phyloP scores from a whole-genome alignment of 1,140 invertebrate species.

The Coenobita brevimanus region DNA sequence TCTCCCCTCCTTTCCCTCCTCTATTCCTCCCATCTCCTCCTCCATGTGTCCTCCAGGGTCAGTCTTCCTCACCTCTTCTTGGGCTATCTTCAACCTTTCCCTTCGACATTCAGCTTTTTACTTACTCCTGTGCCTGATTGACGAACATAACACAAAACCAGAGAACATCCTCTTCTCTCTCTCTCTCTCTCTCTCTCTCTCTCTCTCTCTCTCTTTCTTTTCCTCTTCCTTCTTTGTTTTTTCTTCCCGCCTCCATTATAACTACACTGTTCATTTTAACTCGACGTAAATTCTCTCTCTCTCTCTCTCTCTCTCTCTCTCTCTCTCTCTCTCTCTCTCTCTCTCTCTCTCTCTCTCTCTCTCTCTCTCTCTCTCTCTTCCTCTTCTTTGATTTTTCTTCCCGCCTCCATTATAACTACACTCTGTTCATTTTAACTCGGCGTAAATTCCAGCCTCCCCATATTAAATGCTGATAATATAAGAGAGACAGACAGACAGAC shows the following conservation, averaged over 20 bases:
- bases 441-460: not conserved
- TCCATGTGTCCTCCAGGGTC: too few species aligned
- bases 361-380: slow-evolving; percentile 10
- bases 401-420: too few species aligned
- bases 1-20: too few species aligned
- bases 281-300: not conserved
- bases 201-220: not conserved
- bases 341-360: not conserved
- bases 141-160: too few species aligned
- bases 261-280: not conserved
- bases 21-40: too few species aligned
- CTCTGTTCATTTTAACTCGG: too few species aligned
- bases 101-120: too few species aligned
- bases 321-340: not conserved
- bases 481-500: slow-evolving; percentile 12
- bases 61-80: too few species aligned
- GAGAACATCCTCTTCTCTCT: not conserved
- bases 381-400: too few species aligned
- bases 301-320: not conserved
- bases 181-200: not conserved
- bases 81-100: too few species aligned
- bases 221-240: not conserved
- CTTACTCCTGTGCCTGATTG: too few species aligned
- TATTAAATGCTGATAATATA: not conserved
- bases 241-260: not conserved